These are phyloP conservation scores for Abramis brama DNA, from an alignment of 2,113 vertebrate species.

Conservation along the genomic window DNA sequence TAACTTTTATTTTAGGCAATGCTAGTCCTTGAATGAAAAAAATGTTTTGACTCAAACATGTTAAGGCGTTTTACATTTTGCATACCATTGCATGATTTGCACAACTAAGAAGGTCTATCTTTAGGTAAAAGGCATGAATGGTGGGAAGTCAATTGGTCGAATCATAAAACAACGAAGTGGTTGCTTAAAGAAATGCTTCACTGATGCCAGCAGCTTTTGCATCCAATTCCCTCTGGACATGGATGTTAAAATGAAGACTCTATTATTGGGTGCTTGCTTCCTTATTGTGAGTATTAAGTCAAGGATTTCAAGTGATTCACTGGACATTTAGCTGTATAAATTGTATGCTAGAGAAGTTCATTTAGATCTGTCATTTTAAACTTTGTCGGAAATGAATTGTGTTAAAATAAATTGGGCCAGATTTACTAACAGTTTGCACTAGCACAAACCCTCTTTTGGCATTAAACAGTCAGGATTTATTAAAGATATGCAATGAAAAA, in stretches of 20 bases:
- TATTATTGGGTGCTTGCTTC: conserved; percentile 88
- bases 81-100: neutral
- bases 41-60: too few relatives aligned
- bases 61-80: neutral
- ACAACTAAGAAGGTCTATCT: neutral
- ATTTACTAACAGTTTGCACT: too few relatives aligned
- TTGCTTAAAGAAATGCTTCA: conserved; percentile 81
- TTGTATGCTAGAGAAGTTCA: neutral
- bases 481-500: too few relatives aligned
- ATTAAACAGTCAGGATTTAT: too few relatives aligned
- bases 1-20: conserved; percentile 50
- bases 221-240: conserved; percentile 87
- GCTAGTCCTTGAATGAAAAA: neutral
- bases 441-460: too few relatives aligned
- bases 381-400: neutral
- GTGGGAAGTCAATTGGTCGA: conserved; percentile 73
- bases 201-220: conserved; percentile 86
- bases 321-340: neutral
- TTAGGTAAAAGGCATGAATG: conserved; percentile 80
- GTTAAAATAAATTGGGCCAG: too few relatives aligned
- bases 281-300: conserved; percentile 82
- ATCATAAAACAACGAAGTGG: conserved; percentile 90
- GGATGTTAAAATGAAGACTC: conserved; percentile 87
- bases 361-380: neutral
- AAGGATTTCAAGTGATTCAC: neutral